A percentile compares a stretch with the other conserved stretches of the same genome.
phyloP scores from a whole-genome alignment of 2,113 vertebrate genomes.

The Psephotus haematonotus region DNA sequence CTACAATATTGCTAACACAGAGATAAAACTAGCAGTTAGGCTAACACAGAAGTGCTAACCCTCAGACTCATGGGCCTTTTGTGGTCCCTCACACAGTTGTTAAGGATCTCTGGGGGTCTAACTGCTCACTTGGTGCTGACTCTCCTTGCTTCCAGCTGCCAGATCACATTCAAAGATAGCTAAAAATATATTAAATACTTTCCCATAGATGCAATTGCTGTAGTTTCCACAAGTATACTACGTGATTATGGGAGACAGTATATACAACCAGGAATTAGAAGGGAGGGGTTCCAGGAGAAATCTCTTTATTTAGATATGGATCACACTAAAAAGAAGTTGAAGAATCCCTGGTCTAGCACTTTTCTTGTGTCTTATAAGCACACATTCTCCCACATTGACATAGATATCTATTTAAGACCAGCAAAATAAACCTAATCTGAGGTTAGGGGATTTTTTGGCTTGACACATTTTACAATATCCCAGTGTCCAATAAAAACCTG shows the following conservation, averaged over 20 bases:
- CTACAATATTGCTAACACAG: neutral
- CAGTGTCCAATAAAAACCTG: slow-evolving; percentile 36
- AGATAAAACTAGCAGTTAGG: neutral
- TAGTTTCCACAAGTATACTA: slow-evolving; percentile 56
- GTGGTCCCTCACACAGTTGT: neutral
- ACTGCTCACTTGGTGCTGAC: slow-evolving; percentile 30
- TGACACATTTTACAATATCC: slow-evolving; percentile 47
- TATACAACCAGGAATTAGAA: slow-evolving; percentile 48
- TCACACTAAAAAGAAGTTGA: neutral
- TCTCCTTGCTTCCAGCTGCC: slow-evolving; percentile 50
- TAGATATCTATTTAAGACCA: slow-evolving; percentile 24
- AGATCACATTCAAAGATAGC: slow-evolving; percentile 59
- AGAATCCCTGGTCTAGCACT: slow-evolving; percentile 43
- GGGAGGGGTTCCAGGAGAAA: slow-evolving; percentile 41
- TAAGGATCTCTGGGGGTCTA: slow-evolving; percentile 13
- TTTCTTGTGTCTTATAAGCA: slow-evolving; percentile 23
- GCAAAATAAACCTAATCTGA: slow-evolving; percentile 52
- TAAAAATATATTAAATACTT: slow-evolving; percentile 71
- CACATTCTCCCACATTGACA: slow-evolving; percentile 47
- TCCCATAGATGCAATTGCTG: slow-evolving; percentile 66
- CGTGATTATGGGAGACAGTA: neutral
- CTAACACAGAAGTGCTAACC: neutral
- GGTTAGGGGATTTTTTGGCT: slow-evolving; percentile 47
- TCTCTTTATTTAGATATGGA: slow-evolving; percentile 51
- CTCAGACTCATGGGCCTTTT: neutral